Conservation (phyloP, 2,113 vertebrate species). For the Redunca redunca region DNA sequence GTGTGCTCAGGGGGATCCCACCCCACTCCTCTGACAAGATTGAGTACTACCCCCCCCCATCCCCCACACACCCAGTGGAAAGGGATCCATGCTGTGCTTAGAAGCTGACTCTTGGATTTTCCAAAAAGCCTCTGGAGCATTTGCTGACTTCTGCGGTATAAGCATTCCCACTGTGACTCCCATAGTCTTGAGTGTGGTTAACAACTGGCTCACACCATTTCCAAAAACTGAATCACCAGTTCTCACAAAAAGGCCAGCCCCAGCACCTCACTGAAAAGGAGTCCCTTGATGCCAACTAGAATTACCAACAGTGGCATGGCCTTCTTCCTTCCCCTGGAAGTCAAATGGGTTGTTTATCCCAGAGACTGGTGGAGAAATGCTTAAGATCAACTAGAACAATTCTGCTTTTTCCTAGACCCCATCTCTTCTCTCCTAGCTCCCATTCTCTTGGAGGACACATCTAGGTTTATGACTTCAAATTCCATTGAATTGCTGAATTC, state of each 20-base stretch:
- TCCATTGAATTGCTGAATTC: not conserved
- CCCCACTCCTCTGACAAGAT: not conserved
- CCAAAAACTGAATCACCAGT: not conserved
- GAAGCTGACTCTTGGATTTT: not conserved
- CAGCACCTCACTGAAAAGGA: not conserved
- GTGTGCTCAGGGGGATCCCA: not conserved
- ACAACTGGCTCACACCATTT: not conserved
- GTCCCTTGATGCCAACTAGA: not conserved
- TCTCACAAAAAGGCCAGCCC: not conserved
- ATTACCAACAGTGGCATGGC: too few relatives aligned
- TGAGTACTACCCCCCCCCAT: rapidly evolving
- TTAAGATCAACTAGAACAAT: not conserved
- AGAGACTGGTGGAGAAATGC: not conserved
- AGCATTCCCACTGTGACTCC: not conserved
- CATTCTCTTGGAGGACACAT: not conserved
- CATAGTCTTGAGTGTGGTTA: not conserved
- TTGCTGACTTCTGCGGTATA: not conserved
- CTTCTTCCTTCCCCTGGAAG: not conserved
- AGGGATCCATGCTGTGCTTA: not conserved
- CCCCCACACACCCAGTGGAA: not conserved
- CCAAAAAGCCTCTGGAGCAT: not conserved
- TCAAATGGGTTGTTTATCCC: not conserved
- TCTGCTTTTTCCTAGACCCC: not conserved
- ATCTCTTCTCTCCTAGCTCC: not conserved
- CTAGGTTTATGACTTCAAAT: not conserved